phyloP scores from a whole-genome alignment of 1,140 invertebrate genomes.

The Dinoponera quadriceps region DNA sequence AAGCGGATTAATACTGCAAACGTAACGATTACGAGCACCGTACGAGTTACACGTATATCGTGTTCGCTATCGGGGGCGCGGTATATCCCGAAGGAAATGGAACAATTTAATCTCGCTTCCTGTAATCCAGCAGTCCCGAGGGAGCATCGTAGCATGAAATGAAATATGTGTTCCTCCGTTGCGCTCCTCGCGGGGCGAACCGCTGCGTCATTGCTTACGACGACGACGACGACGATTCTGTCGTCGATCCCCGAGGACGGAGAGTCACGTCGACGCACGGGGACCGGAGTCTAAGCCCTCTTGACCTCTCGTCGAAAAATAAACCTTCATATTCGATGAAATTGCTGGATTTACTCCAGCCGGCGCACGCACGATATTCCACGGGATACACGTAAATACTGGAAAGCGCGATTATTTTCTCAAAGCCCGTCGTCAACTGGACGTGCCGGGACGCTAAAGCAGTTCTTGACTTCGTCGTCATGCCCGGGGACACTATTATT shows the following conservation, averaged over 20 bases:
- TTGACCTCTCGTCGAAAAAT: slow-evolving; percentile 69
- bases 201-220: too few relatives aligned
- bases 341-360: slow-evolving; percentile 69
- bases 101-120: slow-evolving; percentile 6
- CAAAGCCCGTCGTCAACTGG: slow-evolving; percentile 67
- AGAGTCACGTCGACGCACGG: slow-evolving; percentile 20
- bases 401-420: slow-evolving; percentile 77
- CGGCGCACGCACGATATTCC: slow-evolving; percentile 69
- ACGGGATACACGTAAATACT: slow-evolving; percentile 75
- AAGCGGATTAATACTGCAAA: too few relatives aligned
- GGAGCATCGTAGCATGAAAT: neutral
- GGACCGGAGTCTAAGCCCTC: slow-evolving; percentile 39
- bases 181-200: too few relatives aligned
- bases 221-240: neutral
- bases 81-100: neutral
- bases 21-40: too few relatives aligned
- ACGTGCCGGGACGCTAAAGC: slow-evolving; percentile 71
- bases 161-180: neutral
- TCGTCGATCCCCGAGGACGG: neutral
- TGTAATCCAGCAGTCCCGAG: neutral
- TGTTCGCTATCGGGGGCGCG: neutral
- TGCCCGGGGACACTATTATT: slow-evolving; percentile 71
- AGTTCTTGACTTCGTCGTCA: slow-evolving; percentile 55
- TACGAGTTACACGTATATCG: too few relatives aligned
- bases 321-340: slow-evolving; percentile 59